A percentile compares a stretch with the other conserved stretches of the same genome.
Conservation (phyloP, 2,888 invertebrate species). For the Drosophila helvetica region DNA sequence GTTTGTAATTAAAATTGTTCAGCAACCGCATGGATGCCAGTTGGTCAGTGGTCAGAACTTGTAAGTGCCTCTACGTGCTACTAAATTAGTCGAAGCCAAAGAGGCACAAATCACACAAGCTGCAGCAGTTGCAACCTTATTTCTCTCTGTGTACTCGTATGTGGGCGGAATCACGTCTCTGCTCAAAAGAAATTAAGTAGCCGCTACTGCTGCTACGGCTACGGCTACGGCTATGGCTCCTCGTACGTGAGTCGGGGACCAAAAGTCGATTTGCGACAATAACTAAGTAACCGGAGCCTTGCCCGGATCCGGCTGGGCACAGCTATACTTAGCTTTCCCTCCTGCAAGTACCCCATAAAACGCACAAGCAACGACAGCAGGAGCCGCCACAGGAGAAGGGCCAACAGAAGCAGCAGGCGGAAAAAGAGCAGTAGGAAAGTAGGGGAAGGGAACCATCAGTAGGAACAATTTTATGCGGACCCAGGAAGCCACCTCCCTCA, state of each 20-base stretch:
- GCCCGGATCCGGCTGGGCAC: conserved; percentile 5
- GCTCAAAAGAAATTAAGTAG: conserved; percentile 51
- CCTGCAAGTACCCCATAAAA: conserved; percentile 52
- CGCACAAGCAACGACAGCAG: conserved; percentile 46
- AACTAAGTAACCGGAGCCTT: conserved; percentile 32
- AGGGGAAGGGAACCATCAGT: background rate
- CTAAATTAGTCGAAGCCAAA: conserved; percentile 36
- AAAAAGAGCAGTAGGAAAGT: background rate
- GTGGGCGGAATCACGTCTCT: conserved; percentile 62
- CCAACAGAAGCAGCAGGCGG: conserved; percentile 5
- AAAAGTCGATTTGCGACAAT: conserved; percentile 68
- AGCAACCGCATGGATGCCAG: conserved; percentile 30
- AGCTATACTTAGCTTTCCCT: background rate
- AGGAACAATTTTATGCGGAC: conserved; percentile 48
- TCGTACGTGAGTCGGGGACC: conserved; percentile 56
- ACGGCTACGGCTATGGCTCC: conserved; percentile 33
- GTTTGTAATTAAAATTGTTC: conserved; percentile 59
- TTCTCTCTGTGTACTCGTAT: conserved; percentile 12
- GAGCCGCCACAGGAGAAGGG: background rate
- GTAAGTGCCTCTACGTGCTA: conserved; percentile 44
- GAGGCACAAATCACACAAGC: conserved; percentile 34
- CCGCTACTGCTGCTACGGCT: conserved; percentile 26
- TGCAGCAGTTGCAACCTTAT: conserved; percentile 52
- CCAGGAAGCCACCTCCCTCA: conserved; percentile 10
- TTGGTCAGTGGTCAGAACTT: conserved; percentile 29